Base-by-base conservation (phyloP, 2,888 invertebrate genomes). In the Spisula subtruncata region DNA sequence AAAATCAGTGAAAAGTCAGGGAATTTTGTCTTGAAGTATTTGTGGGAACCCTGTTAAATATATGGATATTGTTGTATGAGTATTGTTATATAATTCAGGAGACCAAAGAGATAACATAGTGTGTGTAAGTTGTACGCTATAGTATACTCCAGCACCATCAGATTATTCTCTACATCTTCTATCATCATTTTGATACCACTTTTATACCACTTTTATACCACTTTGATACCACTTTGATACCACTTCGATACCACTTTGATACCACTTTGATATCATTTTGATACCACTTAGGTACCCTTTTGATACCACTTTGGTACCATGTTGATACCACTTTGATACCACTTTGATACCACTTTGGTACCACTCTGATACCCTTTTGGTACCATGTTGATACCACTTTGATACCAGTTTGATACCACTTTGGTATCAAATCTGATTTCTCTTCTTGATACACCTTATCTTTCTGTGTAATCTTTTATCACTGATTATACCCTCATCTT, bases 41-140 rank as follows among this genome's bases (percentile, higher is more conserved):
- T n/a, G n/a, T n/a, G n/a, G n/a, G n/a, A n/a, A 41, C 41, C 41
- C 41, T 41, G 8, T 41, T 5, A 41, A 5, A 41, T 41, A 8
- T 41, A 41, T 41, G 41, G n/a, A 41, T 41, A 41, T 66, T 10
- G 25, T 10, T 66, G 1, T 0, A 25, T 81, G 25, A 81, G n/a
- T 46, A 32, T 75, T 75, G 32, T 35, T 4, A 12, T 35, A 75
- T 75, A 16, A 75, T 32, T 8, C 75, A 75, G 75, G 75, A 75
- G 75, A 32, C 75, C 75, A 35, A 75, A 75, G 35, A 75, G 75
- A 75, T 75, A 75, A 75, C 75, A 75, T 75, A 25, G 25, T 75
- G 75, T 66, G 25, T 81, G 46, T 81, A 81, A 48, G 25, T 51
- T 48, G 46, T 20, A 25, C 1, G n/a, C 41, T 6, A 81, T n/a